Conservation (phyloP, 2,888 invertebrate genomes). For the Leptothorax acervorum region DNA sequence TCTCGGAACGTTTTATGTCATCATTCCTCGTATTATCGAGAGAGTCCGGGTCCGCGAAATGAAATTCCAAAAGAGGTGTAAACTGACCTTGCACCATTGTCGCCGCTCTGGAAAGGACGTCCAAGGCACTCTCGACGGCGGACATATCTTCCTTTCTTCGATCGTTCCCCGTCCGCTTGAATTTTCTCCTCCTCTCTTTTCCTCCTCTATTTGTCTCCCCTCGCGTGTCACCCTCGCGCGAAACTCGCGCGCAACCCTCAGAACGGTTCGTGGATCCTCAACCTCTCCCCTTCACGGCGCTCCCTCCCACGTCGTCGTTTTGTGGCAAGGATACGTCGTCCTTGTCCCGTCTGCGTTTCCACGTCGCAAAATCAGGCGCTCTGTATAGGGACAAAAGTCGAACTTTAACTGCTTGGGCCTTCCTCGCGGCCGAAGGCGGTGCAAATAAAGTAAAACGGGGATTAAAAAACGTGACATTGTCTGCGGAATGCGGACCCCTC, state of each 20-base stretch:
- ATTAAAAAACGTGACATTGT: slow-evolving; percentile 85
- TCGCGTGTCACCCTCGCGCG: slow-evolving; percentile 11
- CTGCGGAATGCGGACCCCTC: slow-evolving; percentile 85
- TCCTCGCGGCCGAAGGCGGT: slow-evolving; percentile 74
- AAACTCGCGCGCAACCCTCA: slow-evolving; percentile 28
- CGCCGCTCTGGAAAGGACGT: slow-evolving; percentile 95
- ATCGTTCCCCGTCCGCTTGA: slow-evolving; percentile 1
- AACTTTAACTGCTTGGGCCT: slow-evolving; percentile 77
- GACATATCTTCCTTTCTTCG: slow-evolving; percentile 86
- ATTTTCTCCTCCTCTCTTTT: slow-evolving; percentile 6
- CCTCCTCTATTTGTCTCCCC: slow-evolving; percentile 8
- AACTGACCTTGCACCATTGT: slow-evolving; percentile 92
- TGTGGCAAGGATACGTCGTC: slow-evolving; percentile 28
- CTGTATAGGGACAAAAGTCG: slow-evolving; percentile 69
- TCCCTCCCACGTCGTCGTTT: slow-evolving; percentile 24
- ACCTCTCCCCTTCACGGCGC: background rate
- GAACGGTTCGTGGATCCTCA: slow-evolving; percentile 7
- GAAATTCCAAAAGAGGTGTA: slow-evolving; percentile 31
- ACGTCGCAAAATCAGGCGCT: slow-evolving; percentile 31
- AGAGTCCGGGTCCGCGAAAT: background rate
- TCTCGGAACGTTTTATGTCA: background rate
- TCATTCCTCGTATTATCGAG: background rate
- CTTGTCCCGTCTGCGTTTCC: slow-evolving; percentile 31
- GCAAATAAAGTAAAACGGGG: slow-evolving; percentile 84
- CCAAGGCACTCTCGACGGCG: slow-evolving; percentile 93